Base-by-base conservation (phyloP, 2,113 vertebrate genomes). In the Phylloscopus trochiloides region DNA sequence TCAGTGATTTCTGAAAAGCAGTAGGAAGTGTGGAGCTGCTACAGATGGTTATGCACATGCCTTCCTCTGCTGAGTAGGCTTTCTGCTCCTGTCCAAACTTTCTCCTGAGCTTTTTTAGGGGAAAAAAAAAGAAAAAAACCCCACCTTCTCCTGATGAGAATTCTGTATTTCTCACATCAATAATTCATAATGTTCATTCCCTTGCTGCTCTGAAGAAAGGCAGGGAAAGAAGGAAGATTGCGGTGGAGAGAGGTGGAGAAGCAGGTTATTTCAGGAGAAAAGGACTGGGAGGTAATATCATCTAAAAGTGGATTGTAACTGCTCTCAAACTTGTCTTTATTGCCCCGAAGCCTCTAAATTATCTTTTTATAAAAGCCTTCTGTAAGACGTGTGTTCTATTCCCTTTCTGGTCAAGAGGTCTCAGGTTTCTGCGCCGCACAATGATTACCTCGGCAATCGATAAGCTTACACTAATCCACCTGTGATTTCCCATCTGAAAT, bases 341-440 rank as follows among this genome's bases (percentile, higher is more conserved):
- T 93, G 63, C 77, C 52, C 40, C 48, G 66, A 76, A 95, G 66
- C 45, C 51, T 92, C 88, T 96, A 88, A 91, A 91, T 96, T 82
- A 91, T 86, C 66, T 90, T 92, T 85, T 55, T 57, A 83, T 76
- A 89, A 94, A 86, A 87, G 71, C 73, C 34, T 95, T 91, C 66
- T 71, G 29, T 63, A 67, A 91, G 82, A 86, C 4, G 14, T 32
- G 62, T 85, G 72, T 95, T 95, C 66, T 79, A 17, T 80, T 88
- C 77, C 63, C 58, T 68, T 63, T 78, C 86, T 87, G 85, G 71
- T 91, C 77, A 94, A 91, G 80, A 86, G 74, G 79, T 90, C 74
- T 96, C 63, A 43, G 52, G 78, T 95, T 96, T 96, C 86, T 70
- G 26, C 51, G 42, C 68, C 51, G 88, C 50, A 24, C 83, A 50